phyloP scores from a whole-genome alignment of 2,888 invertebrate species.

The Mamestra brassicae region DNA sequence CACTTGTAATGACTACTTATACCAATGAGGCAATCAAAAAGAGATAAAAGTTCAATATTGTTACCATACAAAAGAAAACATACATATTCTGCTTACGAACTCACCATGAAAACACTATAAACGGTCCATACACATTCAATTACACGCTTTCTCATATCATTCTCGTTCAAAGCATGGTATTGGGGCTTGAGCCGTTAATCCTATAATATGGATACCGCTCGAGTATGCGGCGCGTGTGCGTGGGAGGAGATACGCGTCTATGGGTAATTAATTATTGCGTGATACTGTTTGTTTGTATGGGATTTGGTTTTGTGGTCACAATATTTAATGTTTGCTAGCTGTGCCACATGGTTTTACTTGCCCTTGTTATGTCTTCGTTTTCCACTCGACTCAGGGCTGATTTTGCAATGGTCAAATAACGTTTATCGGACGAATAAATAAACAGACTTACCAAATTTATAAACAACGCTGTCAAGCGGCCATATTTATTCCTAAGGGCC shows the following conservation, averaged over 20 bases:
- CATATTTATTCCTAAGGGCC: too few species aligned
- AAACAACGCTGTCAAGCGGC: too few species aligned
- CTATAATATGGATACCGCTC: constrained; percentile 47
- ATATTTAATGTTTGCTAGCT: too few species aligned
- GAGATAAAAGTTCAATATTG: background rate
- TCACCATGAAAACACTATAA: constrained; percentile 23
- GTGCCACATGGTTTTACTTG: too few species aligned
- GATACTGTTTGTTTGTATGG: constrained; percentile 22
- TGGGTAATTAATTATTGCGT: constrained; percentile 52
- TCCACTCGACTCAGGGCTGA: too few species aligned
- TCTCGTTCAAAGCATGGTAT: constrained; percentile 29
- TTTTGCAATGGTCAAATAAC: too few species aligned
- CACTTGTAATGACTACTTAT: background rate
- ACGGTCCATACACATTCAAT: constrained; percentile 39
- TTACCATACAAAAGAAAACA: background rate
- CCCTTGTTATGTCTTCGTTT: too few species aligned
- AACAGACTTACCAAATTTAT: too few species aligned
- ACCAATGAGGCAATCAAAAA: background rate
- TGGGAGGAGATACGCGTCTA: constrained; percentile 33
- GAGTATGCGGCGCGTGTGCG: constrained; percentile 63
- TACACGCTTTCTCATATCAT: constrained; percentile 42
- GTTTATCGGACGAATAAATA: too few species aligned
- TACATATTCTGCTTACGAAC: background rate
- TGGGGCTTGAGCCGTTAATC: constrained; percentile 64
- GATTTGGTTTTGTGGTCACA: background rate